Evolutionary conservation across 2,888 invertebrate species (phyloP).

Genomic region (Drosophila rubida): DNA sequence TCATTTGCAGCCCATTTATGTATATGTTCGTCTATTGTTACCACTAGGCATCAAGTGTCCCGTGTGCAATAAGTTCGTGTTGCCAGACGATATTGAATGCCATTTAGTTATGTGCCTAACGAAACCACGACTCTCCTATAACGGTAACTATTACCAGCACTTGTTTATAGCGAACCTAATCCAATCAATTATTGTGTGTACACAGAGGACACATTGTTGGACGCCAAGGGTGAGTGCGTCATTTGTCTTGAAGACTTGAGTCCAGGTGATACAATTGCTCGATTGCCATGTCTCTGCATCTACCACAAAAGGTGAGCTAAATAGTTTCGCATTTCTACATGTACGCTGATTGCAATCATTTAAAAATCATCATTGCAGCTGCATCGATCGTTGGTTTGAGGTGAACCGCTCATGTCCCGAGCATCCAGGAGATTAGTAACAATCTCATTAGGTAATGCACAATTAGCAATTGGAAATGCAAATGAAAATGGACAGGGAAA

Average conservation of each 20-base stretch:
- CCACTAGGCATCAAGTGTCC: slow-evolving; percentile 98
- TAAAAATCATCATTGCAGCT: slow-evolving; percentile 88
- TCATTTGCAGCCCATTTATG: slow-evolving; percentile 84
- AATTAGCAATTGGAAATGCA: not conserved
- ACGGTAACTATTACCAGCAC: slow-evolving; percentile 88
- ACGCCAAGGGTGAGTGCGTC: slow-evolving; percentile 99
- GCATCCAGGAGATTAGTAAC: slow-evolving; percentile 92
- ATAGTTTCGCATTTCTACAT: not conserved
- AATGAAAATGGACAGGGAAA: not conserved
- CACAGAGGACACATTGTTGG: slow-evolving; percentile 98
- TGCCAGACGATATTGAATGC: slow-evolving; percentile 99
- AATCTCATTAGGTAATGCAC: slow-evolving; percentile 45
- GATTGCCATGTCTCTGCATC: slow-evolving; percentile 99
- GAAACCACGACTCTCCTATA: slow-evolving; percentile 99
- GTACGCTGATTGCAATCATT: not conserved
- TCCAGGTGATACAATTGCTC: slow-evolving; percentile 98
- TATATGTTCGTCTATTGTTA: not conserved
- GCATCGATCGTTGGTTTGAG: slow-evolving; percentile 99
- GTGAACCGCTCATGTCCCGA: slow-evolving; percentile 99
- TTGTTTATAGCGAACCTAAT: not conserved
- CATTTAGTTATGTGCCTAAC: slow-evolving; percentile 99
- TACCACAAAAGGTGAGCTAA: slow-evolving; percentile 96
- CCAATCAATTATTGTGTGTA: not conserved
- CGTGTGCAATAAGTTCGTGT: slow-evolving; percentile 98
- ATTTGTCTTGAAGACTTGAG: slow-evolving; percentile 99